These are phyloP conservation scores for Wiebesia pumilae DNA, from an alignment of 1,140 invertebrate species.

Conservation along the genomic window DNA sequence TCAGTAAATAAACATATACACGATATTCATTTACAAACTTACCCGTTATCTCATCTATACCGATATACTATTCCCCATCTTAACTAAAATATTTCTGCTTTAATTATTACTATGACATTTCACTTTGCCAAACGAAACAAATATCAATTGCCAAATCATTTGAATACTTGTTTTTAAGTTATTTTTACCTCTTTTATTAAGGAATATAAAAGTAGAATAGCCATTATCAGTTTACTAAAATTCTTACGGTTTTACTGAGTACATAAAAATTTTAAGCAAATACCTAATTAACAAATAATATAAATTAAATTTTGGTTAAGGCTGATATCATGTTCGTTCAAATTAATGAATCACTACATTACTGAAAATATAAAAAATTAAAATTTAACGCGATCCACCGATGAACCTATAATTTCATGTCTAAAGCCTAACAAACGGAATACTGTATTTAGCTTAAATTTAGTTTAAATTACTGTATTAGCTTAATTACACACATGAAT, in stretches of 20 bases:
- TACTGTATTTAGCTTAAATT: slow-evolving; percentile 13
- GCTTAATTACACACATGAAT: no score
- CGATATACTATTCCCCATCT: background rate
- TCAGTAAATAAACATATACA: background rate
- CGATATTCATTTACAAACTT: background rate
- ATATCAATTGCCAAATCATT: background rate
- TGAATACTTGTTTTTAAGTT: background rate
- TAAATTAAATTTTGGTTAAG: slow-evolving; percentile 43
- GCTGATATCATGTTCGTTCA: background rate
- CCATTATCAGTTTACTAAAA: background rate
- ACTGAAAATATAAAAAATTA: background rate
- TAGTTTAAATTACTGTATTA: no score
- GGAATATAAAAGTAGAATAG: background rate
- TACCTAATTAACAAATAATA: slow-evolving; percentile 13
- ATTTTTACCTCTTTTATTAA: background rate
- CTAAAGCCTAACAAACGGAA: background rate
- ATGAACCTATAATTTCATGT: background rate
- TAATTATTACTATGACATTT: background rate
- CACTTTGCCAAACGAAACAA: background rate
- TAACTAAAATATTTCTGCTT: background rate
- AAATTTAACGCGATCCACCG: background rate
- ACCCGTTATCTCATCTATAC: background rate
- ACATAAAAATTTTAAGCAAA: slow-evolving; percentile 23
- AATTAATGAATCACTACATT: slow-evolving; percentile 8
- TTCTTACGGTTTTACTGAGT: background rate